Conservation (phyloP, 2,797 vertebrate species). For the Pseudochirops cupreus region DNA sequence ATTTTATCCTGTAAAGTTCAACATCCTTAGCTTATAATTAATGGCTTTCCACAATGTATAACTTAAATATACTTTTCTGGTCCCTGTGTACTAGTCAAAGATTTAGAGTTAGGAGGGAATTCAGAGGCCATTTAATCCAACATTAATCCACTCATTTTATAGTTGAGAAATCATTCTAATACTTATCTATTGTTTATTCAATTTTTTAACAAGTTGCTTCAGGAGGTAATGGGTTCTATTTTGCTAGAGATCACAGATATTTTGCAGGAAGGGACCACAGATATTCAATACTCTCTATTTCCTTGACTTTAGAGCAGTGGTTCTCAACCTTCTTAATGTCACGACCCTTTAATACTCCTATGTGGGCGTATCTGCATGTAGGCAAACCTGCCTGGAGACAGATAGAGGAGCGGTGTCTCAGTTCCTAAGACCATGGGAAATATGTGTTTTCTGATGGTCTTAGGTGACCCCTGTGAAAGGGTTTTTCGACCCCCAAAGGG, state of each 20-base stretch:
- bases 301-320: neutral
- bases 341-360: too few species aligned
- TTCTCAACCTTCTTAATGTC: too few species aligned
- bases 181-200: neutral
- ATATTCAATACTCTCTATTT: neutral
- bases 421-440: too few species aligned
- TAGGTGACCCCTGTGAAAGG: too few species aligned
- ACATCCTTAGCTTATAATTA: neutral
- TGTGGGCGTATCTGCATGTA: too few species aligned
- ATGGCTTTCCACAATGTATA: neutral
- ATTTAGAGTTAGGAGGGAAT: neutral
- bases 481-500: too few species aligned
- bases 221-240: neutral
- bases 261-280: neutral
- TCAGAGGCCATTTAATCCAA: neutral
- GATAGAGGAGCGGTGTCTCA: too few species aligned
- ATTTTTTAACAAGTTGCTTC: neutral
- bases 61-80: neutral
- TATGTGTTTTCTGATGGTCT: too few species aligned
- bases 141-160: neutral
- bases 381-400: too few species aligned
- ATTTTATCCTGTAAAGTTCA: neutral
- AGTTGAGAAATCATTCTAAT: neutral
- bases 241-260: neutral
- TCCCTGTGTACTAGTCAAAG: neutral